Base-by-base conservation (phyloP, 2,888 invertebrate genomes). In the Drosophila ezoana region DNA sequence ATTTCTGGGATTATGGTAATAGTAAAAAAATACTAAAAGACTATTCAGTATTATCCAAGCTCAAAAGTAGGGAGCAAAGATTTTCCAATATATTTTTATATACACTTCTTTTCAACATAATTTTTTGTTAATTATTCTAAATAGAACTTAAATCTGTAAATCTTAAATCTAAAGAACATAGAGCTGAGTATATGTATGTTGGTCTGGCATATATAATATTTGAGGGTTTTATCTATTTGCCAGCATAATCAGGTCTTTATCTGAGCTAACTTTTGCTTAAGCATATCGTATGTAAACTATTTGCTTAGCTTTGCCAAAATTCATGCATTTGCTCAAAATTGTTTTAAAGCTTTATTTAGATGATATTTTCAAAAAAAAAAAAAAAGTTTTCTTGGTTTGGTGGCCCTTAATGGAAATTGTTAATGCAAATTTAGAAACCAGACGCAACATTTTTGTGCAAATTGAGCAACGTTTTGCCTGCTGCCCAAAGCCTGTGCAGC, bases 381-480 rank as follows among this genome's bases (percentile, higher is more conserved):
- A 72, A 73, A 76, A 79, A 52, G 52, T 52, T 86, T 89, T 79
- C 72, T 79, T 90, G 90, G 90, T 90, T 90, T 90, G 90, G 87
- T 86, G 71, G 73, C 58, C 43, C 62, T 62, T 51, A 68, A 51
- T 32, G 52, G 41, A 41, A 58, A 51, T 59, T 59, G 23, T 51
- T 63, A 16, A 51, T 51, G 33, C 11, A 23, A 49, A 44, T 23
- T 23, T 33, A 14, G 54, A 47, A 62, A 33, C 18, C 16, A 28
- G 18, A 35, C n/a, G 35, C 35, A 45, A 65, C 18, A 57, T 76
- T 60, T 58, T 16, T 69, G 35, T 61, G 64, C 64, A 71, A 67
- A 41, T 57, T 79, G 79, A 65, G 79, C 61, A 73, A 69, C 76
- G 75, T 68, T 67, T 76, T 69, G 69, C 65, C 73, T 66, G 77